Conservation (phyloP, 2,113 vertebrate species). For the Ctenodactylus gundi region DNA sequence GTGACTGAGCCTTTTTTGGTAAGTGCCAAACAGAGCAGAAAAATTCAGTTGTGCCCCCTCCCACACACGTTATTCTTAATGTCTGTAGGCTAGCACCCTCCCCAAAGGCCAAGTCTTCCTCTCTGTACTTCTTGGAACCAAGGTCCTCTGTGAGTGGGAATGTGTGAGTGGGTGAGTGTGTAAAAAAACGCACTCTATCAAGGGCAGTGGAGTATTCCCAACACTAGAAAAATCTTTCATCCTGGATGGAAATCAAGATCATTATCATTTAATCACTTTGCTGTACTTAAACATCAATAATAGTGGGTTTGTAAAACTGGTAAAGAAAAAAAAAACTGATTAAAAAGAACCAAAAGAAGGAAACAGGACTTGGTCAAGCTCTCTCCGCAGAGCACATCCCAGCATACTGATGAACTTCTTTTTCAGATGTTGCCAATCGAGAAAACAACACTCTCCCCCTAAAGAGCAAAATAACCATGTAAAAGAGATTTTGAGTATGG, state of each 20-base stretch:
- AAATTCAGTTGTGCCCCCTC: constrained; percentile 26
- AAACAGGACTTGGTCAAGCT: constrained; percentile 68
- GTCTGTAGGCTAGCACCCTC: constrained; percentile 45
- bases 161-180: not conserved
- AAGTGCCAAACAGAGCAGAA: constrained; percentile 61
- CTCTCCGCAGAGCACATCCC: constrained; percentile 66
- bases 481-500: constrained; percentile 81
- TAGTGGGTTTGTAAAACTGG: constrained; percentile 10
- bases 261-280: constrained; percentile 76
- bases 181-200: not conserved
- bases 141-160: constrained; percentile 43
- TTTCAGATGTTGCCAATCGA: constrained; percentile 80
- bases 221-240: constrained; percentile 67
- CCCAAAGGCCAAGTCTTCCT: constrained; percentile 34
- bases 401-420: constrained; percentile 85
- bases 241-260: constrained; percentile 71
- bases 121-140: constrained; percentile 61
- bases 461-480: constrained; percentile 81
- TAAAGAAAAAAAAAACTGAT: constrained; percentile 76
- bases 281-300: constrained; percentile 73
- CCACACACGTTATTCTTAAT: not conserved
- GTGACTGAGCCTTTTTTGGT: constrained; percentile 50
- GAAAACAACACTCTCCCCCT: constrained; percentile 78
- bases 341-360: constrained; percentile 75
- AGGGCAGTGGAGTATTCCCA: constrained; percentile 42